Evolutionary conservation across 2,888 invertebrate genomes (phyloP).

Genomic region (Cataglyphis livida): DNA sequence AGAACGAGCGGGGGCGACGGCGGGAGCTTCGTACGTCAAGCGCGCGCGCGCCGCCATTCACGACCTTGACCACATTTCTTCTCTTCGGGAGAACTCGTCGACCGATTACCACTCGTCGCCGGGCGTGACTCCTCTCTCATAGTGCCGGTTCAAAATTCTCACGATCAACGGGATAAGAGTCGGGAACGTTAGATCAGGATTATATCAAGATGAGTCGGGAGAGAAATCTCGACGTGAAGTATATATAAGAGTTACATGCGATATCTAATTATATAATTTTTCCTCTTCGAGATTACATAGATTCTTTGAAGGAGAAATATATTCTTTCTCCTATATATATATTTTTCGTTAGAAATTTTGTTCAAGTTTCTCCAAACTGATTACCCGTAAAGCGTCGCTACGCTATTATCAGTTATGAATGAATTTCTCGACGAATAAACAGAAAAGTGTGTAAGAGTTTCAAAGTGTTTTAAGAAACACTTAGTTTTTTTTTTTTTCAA

Average conservation of each 20-base stretch:
- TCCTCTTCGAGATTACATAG: background rate
- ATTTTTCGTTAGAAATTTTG: background rate
- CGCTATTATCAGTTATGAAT: background rate
- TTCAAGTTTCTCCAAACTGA: background rate
- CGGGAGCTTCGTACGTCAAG: constrained; percentile 64
- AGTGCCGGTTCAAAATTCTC: constrained; percentile 43
- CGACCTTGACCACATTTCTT: constrained; percentile 74
- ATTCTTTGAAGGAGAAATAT: background rate
- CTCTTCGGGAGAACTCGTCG: constrained; percentile 58
- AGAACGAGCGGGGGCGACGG: constrained; percentile 28
- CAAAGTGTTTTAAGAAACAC: no score
- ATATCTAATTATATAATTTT: background rate
- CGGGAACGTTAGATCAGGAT: constrained; percentile 53
- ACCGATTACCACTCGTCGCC: constrained; percentile 47
- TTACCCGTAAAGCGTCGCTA: background rate
- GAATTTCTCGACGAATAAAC: background rate
- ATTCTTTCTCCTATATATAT: no score
- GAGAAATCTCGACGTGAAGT: no score
- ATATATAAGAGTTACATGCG: background rate
- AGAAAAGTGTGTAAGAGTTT: background rate
- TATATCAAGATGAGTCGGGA: constrained; percentile 1
- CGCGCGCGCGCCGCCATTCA: constrained; percentile 53
- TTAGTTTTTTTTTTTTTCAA: background rate
- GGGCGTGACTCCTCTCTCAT: constrained; percentile 49
- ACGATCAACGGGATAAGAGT: constrained; percentile 39